These are phyloP conservation scores for Egretta garzetta DNA, from an alignment of 2,113 vertebrate species.

Conservation along the genomic window DNA sequence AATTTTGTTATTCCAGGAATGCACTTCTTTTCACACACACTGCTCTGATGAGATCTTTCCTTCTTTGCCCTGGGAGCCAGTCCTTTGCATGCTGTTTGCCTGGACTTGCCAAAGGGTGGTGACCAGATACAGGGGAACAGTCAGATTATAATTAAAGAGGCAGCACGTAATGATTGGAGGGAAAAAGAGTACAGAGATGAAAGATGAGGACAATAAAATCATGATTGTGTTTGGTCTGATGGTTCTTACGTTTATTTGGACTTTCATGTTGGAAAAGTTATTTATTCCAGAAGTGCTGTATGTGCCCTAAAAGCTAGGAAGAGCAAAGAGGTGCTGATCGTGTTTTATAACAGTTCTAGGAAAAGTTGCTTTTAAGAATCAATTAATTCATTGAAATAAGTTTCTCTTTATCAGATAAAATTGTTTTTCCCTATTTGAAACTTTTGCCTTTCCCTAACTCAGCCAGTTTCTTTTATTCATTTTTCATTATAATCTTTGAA, in stretches of 20 bases:
- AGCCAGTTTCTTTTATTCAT: neutral
- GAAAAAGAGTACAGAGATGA: neutral
- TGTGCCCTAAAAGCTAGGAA: neutral
- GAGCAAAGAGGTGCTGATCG: neutral
- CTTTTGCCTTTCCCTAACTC: neutral
- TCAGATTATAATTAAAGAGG: neutral
- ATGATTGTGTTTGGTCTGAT: neutral
- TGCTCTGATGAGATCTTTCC: neutral
- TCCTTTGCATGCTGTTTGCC: neutral
- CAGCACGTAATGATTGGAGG: neutral
- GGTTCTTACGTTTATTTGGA: neutral
- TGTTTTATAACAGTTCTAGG: neutral
- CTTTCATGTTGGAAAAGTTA: neutral
- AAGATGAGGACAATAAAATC: neutral
- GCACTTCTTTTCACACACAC: neutral
- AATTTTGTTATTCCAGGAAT: neutral
- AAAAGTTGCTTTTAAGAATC: neutral
- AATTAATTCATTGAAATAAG: neutral
- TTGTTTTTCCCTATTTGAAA: neutral
- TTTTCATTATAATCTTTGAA: neutral
- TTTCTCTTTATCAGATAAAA: neutral
- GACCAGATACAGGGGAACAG: neutral
- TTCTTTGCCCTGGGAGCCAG: neutral
- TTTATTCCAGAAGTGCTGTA: neutral
- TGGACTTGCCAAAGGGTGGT: neutral